Percentiles rank a stretch among this genome's conserved stretches.
phyloP scores from a whole-genome alignment of 2,113 vertebrate species.

The Thinocorus orbignyianus region DNA sequence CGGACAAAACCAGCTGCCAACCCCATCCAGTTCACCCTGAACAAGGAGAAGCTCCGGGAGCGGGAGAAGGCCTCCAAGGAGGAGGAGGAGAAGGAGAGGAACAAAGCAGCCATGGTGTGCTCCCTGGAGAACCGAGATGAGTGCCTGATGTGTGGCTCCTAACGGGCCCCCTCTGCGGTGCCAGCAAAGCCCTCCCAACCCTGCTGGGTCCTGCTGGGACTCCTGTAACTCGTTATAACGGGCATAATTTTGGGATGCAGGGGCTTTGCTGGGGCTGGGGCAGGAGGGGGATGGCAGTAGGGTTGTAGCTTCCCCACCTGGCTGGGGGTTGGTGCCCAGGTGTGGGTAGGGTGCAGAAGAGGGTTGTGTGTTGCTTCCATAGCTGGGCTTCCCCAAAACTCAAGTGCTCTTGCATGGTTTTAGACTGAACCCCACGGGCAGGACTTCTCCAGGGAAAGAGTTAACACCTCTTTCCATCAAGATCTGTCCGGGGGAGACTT shows the following conservation, averaged over 20 bases:
- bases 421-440: accelerated
- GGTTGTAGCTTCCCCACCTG: not conserved
- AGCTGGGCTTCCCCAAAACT: not conserved
- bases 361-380: not conserved
- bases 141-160: conserved; percentile 95
- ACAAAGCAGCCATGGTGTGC: conserved; percentile 93
- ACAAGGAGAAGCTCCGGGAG: conserved; percentile 92
- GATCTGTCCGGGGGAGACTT: not conserved
- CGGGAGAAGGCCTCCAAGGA: conserved; percentile 64
- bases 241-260: not conserved
- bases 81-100: conserved; percentile 82
- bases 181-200: not conserved
- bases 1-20: conserved; percentile 94
- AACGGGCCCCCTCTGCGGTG: not conserved
- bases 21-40: conserved; percentile 96
- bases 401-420: not conserved
- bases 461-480: accelerated
- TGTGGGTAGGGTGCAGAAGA: not conserved
- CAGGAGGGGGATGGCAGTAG: not conserved
- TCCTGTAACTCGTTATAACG: not conserved
- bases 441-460: not conserved
- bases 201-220: not conserved
- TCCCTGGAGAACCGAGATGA: conserved; percentile 93
- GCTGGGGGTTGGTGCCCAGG: not conserved
- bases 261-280: not conserved